Percentiles rank a stretch among this genome's conserved stretches.
Evolutionary conservation across 2,888 invertebrate genomes (phyloP).

Genomic region (Cosmorhoe ocellata): DNA sequence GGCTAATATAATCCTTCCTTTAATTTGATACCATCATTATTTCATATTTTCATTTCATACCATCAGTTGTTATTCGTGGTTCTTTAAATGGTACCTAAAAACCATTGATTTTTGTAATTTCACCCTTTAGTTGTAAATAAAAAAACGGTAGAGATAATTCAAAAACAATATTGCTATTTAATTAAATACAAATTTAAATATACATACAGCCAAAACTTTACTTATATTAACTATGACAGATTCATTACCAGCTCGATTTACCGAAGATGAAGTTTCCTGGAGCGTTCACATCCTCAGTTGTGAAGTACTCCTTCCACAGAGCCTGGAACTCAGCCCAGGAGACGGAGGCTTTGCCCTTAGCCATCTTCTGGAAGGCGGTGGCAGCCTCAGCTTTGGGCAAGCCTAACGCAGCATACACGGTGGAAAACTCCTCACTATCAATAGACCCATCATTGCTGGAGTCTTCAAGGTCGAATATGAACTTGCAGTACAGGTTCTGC

Average conservation of each 20-base stretch:
- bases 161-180: too few species aligned
- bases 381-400: slow-evolving; percentile 87
- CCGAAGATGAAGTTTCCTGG: slow-evolving; percentile 88
- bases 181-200: slow-evolving; percentile 1
- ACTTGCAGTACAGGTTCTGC: slow-evolving; percentile 92
- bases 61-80: too few species aligned
- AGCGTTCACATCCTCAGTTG: slow-evolving; percentile 75
- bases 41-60: too few species aligned
- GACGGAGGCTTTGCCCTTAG: slow-evolving; percentile 87
- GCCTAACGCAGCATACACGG: slow-evolving; percentile 90
- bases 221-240: slow-evolving; percentile 2
- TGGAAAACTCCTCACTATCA: slow-evolving; percentile 90
- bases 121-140: too few species aligned
- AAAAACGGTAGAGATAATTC: too few species aligned
- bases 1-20: too few species aligned
- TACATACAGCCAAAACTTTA: background rate
- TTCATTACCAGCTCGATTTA: slow-evolving; percentile 45
- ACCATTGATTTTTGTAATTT: too few species aligned
- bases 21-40: too few species aligned
- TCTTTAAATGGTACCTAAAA: too few species aligned
- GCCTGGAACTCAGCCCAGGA: slow-evolving; percentile 89
- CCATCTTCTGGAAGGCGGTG: slow-evolving; percentile 89
- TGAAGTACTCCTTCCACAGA: slow-evolving; percentile 89
- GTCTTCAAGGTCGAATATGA: slow-evolving; percentile 93
- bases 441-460: slow-evolving; percentile 89